Evolutionary conservation across 2,888 invertebrate genomes (phyloP), one percentile per base, ranked within the genome.

Genomic region (Xanthia icteritia): DNA sequence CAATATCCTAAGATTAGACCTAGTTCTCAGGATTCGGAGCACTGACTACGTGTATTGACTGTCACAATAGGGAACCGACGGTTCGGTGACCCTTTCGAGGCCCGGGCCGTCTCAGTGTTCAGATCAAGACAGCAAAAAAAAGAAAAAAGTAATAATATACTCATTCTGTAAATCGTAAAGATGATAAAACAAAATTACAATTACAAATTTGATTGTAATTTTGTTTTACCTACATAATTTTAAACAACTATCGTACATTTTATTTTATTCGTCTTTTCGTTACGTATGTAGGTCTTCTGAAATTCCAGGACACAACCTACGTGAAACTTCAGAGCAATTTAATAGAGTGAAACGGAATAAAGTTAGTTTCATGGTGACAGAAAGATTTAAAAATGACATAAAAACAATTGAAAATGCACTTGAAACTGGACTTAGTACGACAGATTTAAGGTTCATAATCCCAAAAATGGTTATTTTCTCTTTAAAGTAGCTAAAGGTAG

Each of bases 341-440:
- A 65, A 56, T 36, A 61, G 27, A 36, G 36, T 6, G 4, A 64
- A 79, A 51, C 31, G 1, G 20, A 77, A 79, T 69, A 51, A 60
- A 71, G 17, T 66, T 66, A 54, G 20, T 69, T 31, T 17, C 17
- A 56, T 17, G 20, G n/a, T n/a, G 36, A 45, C 27, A 20, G 9
- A 27, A 65, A 65, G 42, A 13, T 54, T 15, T 1, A n/a, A 36
- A 63, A 63, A 66, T 8, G n/a, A 15, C 36, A 13, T 39, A 17
- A 45, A 39, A 51, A 27, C 51, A 23, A 17, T 2, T 51, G 5
- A 42, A 42, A 8, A 39, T 20, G 11, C 36, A 73, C 17, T 73
- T 58, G 13, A 69, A 54, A 73, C 11, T 54, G n/a, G 20, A 68
- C 51, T 58, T 20, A 42, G 9, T 8, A 2, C 1, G 23, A 67